Conservation (phyloP, 2,888 invertebrate genomes). For the Plebejus argus region DNA sequence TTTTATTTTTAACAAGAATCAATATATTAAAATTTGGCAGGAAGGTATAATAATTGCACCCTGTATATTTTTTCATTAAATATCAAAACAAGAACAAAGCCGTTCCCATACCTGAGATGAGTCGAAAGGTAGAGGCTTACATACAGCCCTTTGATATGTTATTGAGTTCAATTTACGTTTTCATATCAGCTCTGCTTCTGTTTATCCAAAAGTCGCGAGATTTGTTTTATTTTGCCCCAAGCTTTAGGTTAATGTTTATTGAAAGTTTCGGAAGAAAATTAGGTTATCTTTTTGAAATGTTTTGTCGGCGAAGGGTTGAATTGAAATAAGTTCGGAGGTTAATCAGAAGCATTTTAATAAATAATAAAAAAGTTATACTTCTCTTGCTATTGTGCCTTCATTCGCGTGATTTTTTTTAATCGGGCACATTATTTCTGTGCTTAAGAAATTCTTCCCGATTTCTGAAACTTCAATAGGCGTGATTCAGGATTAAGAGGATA, state of each 20-base stretch:
- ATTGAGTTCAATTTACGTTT: slow-evolving; percentile 68
- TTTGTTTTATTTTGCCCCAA: slow-evolving; percentile 16
- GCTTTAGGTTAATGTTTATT: slow-evolving; percentile 22
- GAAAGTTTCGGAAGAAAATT: slow-evolving; percentile 3
- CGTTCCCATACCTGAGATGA: slow-evolving; percentile 45
- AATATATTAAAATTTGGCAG: no score
- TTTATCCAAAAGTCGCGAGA: slow-evolving; percentile 34
- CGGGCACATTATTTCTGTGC: no score
- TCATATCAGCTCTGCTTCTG: slow-evolving; percentile 50
- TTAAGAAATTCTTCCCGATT: no score
- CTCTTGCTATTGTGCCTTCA: no score
- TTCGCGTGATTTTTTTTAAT: no score
- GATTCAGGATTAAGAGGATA: no score
- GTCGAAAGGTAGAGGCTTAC: slow-evolving; percentile 52
- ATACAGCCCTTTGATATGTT: slow-evolving; percentile 65
- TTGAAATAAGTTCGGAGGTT: neutral
- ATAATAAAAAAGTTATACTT: neutral
- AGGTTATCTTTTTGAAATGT: neutral
- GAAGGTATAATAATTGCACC: no score
- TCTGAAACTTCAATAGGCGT: no score
- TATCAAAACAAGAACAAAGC: slow-evolving; percentile 45
- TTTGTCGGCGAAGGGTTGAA: neutral
- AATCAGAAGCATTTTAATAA: neutral
- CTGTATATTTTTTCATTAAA: slow-evolving; percentile 41
- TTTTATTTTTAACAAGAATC: no score